Percentiles rank a stretch among this genome's conserved stretches.
These are phyloP conservation scores for Cataglyphis livida DNA, from an alignment of 2,888 invertebrate genomes.

Conservation along the genomic window DNA sequence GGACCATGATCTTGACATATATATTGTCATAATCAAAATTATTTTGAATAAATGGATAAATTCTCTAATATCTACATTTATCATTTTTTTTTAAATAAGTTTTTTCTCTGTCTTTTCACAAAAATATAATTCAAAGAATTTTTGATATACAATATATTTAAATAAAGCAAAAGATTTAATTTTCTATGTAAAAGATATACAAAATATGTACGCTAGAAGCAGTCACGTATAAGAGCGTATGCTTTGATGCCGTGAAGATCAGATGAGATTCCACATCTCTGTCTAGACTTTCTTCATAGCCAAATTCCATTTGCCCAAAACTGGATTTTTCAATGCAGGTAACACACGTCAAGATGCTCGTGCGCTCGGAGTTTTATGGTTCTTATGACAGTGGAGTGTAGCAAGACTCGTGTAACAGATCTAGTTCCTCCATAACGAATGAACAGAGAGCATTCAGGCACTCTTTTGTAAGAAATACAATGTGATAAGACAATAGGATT, in stretches of 20 bases:
- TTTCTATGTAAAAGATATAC: slow-evolving; percentile 22
- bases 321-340: neutral
- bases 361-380: slow-evolving; percentile 55
- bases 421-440: slow-evolving; percentile 67
- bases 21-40: too few species aligned
- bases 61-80: too few species aligned
- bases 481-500: neutral
- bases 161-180: neutral
- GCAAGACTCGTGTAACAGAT: slow-evolving; percentile 70
- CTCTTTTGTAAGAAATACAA: slow-evolving; percentile 61
- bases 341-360: neutral
- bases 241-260: neutral
- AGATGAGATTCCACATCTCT: neutral
- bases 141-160: too few species aligned
- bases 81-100: too few species aligned
- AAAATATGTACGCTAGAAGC: neutral
- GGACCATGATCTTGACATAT: too few species aligned
- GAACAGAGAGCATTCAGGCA: slow-evolving; percentile 28
- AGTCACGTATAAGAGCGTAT: slow-evolving; percentile 9
- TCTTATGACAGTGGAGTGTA: slow-evolving; percentile 62
- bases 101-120: too few species aligned
- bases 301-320: slow-evolving; percentile 3
- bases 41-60: too few species aligned
- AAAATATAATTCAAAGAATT: too few species aligned
- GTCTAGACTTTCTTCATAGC: slow-evolving; percentile 17